Evolutionary conservation across 2,113 vertebrate genomes (phyloP).

Genomic region (Butorides virescens): DNA sequence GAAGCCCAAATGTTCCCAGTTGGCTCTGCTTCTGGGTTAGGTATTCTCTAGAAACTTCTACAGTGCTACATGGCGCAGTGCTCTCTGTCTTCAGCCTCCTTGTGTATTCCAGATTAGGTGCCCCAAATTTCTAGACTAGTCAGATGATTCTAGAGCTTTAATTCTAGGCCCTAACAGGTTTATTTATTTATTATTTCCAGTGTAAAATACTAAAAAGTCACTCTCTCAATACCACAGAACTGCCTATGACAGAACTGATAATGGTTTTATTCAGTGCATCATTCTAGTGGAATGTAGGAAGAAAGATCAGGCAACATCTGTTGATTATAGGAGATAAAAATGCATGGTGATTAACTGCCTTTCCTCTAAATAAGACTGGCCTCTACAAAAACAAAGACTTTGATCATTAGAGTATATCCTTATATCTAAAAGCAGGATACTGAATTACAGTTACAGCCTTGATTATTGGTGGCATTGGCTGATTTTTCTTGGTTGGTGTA

Average conservation of each 20-base stretch:
- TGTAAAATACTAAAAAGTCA: neutral
- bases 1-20: neutral
- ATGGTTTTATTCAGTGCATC: neutral
- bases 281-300: neutral
- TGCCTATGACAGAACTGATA: neutral
- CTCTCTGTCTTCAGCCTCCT: neutral
- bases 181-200: no score
- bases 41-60: neutral
- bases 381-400: neutral
- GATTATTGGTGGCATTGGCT: neutral
- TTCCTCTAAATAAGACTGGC: neutral
- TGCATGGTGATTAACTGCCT: neutral
- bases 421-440: neutral
- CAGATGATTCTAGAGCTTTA: neutral
- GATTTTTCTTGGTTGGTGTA: neutral
- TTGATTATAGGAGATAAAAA: neutral
- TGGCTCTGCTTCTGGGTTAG: neutral
- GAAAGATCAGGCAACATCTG: neutral
- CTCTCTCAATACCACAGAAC: neutral
- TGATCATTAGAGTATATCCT: neutral
- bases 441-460: neutral
- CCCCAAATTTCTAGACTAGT: neutral
- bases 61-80: rapidly evolving
- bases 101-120: neutral
- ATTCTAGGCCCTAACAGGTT: neutral